Conservation (phyloP, 2,797 vertebrate species). For the Argentina silus region DNA sequence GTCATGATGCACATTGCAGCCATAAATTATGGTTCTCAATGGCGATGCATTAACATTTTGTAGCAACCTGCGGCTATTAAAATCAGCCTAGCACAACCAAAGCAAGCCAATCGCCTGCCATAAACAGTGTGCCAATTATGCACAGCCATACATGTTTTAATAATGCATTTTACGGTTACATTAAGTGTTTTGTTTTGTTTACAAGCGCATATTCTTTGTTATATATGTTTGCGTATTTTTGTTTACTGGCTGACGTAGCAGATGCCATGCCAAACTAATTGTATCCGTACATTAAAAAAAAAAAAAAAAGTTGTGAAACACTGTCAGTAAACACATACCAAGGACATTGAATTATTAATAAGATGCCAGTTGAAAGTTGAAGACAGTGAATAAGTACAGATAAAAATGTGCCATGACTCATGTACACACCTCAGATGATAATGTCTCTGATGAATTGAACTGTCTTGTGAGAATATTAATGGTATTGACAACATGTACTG, state of each 20-base stretch:
- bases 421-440: not conserved
- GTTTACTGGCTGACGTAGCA: constrained; percentile 36
- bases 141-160: constrained; percentile 46
- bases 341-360: not conserved
- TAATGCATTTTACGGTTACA: constrained; percentile 41
- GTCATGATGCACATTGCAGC: constrained; percentile 30
- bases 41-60: constrained; percentile 52
- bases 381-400: not conserved
- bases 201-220: constrained; percentile 30
- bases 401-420: not conserved
- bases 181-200: constrained; percentile 45
- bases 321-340: not conserved
- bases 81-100: constrained; percentile 47
- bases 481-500: not conserved
- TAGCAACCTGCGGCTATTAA: constrained; percentile 56
- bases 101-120: constrained; percentile 42
- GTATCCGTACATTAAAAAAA: not conserved
- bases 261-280: constrained; percentile 30
- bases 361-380: not conserved
- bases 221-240: constrained; percentile 29
- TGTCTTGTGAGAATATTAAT: not conserved
- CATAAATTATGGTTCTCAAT: constrained; percentile 56
- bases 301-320: constrained; percentile 8
- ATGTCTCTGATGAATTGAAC: not conserved
- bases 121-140: constrained; percentile 40